phyloP scores from a whole-genome alignment of 2,113 vertebrate species.

The Seriola rivoliana region DNA sequence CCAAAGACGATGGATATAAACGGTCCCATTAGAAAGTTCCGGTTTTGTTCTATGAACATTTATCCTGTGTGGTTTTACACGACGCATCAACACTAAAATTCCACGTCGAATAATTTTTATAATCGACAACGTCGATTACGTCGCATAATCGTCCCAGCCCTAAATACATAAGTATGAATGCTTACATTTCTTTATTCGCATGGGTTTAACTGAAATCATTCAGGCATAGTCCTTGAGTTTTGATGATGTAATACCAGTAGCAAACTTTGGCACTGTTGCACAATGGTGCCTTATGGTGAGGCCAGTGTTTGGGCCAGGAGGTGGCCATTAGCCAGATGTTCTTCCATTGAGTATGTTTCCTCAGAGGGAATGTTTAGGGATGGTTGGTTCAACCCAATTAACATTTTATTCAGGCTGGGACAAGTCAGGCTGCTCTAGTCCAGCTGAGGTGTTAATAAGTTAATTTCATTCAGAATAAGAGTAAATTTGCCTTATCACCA shows the following conservation, averaged over 20 bases:
- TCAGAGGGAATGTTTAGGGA: constrained; percentile 20
- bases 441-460: constrained; percentile 39
- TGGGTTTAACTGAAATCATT: background rate
- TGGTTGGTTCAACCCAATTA: constrained; percentile 43
- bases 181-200: too few relatives aligned
- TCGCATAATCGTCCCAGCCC: too few relatives aligned
- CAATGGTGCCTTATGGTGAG: background rate
- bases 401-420: constrained; percentile 32
- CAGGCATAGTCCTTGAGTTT: background rate
- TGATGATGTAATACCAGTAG: background rate
- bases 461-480: constrained; percentile 30
- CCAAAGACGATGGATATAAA: too few relatives aligned
- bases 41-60: too few relatives aligned
- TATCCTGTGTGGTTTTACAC: too few relatives aligned
- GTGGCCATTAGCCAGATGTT: constrained; percentile 40
- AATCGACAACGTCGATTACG: too few relatives aligned
- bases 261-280: background rate
- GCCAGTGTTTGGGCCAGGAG: constrained; percentile 24
- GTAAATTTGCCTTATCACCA: constrained; percentile 36
- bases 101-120: too few relatives aligned
- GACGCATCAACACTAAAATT: too few relatives aligned
- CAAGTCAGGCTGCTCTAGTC: background rate
- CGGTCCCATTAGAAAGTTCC: too few relatives aligned
- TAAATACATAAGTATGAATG: background rate
- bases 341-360: background rate